Conservation (phyloP, 2,113 vertebrate species). For the Tautogolabrus adspersus region DNA sequence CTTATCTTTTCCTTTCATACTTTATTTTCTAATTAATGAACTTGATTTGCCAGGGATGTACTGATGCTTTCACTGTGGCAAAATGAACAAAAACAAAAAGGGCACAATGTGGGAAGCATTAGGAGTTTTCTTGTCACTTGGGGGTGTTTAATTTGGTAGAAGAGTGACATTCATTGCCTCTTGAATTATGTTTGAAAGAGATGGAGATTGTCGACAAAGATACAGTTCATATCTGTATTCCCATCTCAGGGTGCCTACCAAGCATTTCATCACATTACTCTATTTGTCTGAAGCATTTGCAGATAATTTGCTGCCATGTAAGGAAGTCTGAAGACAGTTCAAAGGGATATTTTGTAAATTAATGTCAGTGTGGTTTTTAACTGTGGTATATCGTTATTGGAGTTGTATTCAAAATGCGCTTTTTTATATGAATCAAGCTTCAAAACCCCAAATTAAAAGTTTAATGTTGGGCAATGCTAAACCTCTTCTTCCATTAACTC, state of each 20-base stretch:
- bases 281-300: constrained; percentile 39
- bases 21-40: constrained; percentile 33
- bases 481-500: constrained; percentile 16
- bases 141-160: constrained; percentile 11
- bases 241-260: constrained; percentile 77
- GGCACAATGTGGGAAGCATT: constrained; percentile 1
- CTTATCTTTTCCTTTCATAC: constrained; percentile 30
- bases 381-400: constrained; percentile 65
- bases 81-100: constrained; percentile 24
- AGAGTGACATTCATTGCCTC: constrained; percentile 39
- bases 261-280: constrained; percentile 38
- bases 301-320: constrained; percentile 41
- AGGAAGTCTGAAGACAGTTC: constrained; percentile 63
- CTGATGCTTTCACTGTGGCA: constrained; percentile 55
- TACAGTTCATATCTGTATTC: constrained; percentile 64
- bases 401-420: constrained; percentile 59
- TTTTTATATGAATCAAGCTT: constrained; percentile 47
- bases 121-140: constrained; percentile 3
- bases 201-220: constrained; percentile 31
- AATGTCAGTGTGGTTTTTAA: constrained; percentile 70
- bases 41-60: constrained; percentile 3
- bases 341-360: constrained; percentile 69
- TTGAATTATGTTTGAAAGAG: constrained; percentile 15
- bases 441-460: constrained; percentile 32
- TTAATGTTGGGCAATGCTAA: constrained; percentile 19